A percentile compares a stretch with the other conserved stretches of the same genome.
Conservation (phyloP, 2,113 vertebrate genomes). For the Chrysochloris asiatica region DNA sequence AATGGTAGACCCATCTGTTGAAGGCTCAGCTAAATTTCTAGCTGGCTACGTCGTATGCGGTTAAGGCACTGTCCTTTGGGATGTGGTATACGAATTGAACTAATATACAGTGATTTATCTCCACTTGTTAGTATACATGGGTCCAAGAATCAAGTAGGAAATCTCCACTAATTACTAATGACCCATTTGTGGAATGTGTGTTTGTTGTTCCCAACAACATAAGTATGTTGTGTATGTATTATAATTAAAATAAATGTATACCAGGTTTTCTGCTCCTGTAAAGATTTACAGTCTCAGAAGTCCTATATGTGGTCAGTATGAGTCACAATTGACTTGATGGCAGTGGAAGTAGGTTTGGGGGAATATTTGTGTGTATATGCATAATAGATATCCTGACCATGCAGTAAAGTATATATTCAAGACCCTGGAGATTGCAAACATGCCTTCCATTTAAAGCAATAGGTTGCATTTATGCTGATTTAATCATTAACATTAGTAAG, state of each 20-base stretch:
- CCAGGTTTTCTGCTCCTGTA: too few relatives aligned
- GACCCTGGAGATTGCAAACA: slow-evolving; percentile 70
- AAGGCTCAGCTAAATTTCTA: neutral
- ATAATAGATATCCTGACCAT: neutral
- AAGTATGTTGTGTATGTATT: neutral
- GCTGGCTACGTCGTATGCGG: neutral
- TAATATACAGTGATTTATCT: neutral
- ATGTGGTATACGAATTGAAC: neutral
- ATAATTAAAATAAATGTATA: neutral
- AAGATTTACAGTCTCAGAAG: too few relatives aligned
- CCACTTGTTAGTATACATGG: neutral
- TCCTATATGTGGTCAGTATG: too few relatives aligned
- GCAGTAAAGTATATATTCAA: slow-evolving; percentile 52
- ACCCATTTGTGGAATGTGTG: neutral
- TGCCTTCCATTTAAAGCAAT: slow-evolving; percentile 72
- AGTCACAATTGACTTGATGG: too few relatives aligned
- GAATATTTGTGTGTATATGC: too few relatives aligned
- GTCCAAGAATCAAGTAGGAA: neutral
- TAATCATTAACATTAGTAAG: slow-evolving; percentile 86
- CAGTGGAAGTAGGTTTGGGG: too few relatives aligned
- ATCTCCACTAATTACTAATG: neutral
- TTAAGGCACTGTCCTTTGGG: neutral
- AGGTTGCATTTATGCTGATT: slow-evolving; percentile 79
- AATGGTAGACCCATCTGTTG: neutral
- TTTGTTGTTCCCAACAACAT: neutral